Percentiles rank a stretch among this genome's conserved stretches.
phyloP scores from a whole-genome alignment of 2,113 vertebrate genomes.

The Myanophis thanlyinensis region DNA sequence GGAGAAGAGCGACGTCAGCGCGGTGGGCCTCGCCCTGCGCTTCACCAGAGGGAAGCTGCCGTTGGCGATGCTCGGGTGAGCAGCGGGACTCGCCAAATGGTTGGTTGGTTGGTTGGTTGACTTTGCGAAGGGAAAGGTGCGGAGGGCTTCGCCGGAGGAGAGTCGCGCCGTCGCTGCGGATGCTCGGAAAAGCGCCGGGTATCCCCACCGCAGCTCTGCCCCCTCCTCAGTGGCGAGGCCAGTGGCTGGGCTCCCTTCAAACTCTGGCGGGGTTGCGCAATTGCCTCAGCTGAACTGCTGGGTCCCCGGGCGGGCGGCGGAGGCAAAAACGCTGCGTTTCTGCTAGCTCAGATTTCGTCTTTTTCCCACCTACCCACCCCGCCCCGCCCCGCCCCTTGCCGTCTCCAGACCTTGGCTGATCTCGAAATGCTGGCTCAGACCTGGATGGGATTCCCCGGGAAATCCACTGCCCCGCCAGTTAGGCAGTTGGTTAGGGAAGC shows the following conservation, averaged over 20 bases:
- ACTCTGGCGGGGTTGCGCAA: not conserved
- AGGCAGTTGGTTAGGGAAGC: not conserved
- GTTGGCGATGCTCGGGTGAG: not conserved
- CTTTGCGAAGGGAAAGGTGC: not conserved
- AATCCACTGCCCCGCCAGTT: not conserved
- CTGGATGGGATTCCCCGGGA: not conserved
- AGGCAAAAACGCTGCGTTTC: not conserved
- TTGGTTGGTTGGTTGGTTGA: not conserved
- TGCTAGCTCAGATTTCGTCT: not conserved
- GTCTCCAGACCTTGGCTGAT: not conserved
- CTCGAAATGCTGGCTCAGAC: not conserved
- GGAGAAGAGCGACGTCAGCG: constrained; percentile 28
- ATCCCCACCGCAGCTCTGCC: not conserved
- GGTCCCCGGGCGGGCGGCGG: not conserved
- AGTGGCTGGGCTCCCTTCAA: not conserved
- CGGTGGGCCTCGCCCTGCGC: not conserved
- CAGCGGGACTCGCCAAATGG: not conserved
- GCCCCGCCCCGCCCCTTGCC: no score
- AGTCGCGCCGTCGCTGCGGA: not conserved
- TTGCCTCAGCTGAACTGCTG: not conserved
- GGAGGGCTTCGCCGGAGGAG: not conserved
- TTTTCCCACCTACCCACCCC: no score
- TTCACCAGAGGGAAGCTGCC: not conserved
- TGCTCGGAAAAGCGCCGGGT: not conserved
- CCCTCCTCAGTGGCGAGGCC: not conserved